These are phyloP conservation scores for Gallirallus australis DNA, from an alignment of 2,797 vertebrate genomes.

Conservation along the genomic window DNA sequence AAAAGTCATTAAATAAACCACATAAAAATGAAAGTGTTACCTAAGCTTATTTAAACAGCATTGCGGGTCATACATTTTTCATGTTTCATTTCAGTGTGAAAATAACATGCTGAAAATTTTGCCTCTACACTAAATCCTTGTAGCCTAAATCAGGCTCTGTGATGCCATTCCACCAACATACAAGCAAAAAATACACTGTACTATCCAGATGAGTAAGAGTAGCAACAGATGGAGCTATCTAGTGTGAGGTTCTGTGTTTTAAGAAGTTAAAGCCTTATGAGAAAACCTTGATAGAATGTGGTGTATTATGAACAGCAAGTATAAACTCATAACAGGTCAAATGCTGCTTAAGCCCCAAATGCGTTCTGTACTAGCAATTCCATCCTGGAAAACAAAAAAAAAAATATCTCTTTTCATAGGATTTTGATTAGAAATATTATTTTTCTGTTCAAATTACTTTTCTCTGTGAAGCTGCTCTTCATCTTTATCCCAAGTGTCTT, in stretches of 20 bases:
- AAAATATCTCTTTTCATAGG: background rate
- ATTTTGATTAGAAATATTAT: background rate
- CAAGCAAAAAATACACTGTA: background rate
- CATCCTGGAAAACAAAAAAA: background rate
- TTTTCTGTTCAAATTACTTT: background rate
- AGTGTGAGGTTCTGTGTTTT: background rate
- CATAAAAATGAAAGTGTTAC: background rate
- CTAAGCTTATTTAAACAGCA: background rate
- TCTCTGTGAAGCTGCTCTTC: background rate
- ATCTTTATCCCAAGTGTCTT: background rate
- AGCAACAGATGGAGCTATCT: background rate
- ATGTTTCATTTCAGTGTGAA: background rate
- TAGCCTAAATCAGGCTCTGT: background rate
- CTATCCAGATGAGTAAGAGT: background rate
- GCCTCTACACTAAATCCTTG: background rate
- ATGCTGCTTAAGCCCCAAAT: background rate
- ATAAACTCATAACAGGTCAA: background rate
- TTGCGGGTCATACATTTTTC: background rate
- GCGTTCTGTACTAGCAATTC: background rate
- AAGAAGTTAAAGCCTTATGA: too few relatives aligned
- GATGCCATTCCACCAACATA: background rate
- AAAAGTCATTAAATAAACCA: background rate
- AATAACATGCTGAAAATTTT: background rate
- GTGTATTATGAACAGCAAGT: background rate
- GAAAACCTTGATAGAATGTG: background rate